Evolutionary conservation across 2,113 vertebrate species (phyloP).

Genomic region (Sorex araneus): DNA sequence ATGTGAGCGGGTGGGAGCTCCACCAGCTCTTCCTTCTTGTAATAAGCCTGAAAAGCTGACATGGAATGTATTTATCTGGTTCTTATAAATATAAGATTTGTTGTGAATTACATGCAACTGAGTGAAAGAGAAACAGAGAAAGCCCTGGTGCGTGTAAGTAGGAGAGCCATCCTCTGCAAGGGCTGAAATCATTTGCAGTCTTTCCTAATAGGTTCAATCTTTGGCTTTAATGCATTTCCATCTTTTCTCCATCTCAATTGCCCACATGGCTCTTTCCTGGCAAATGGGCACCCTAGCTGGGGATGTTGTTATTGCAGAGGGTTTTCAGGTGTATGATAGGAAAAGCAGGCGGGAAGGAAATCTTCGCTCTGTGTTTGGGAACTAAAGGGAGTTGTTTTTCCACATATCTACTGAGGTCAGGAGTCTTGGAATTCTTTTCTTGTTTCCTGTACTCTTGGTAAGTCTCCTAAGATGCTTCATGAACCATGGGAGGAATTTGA

Average conservation of each 20-base stretch:
- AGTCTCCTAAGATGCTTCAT: not conserved
- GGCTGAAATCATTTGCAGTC: slow-evolving; percentile 71
- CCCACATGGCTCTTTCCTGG: slow-evolving; percentile 13
- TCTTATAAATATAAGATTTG: slow-evolving; percentile 64
- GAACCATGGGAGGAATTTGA: not conserved
- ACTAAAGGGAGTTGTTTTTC: slow-evolving; percentile 40
- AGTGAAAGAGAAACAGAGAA: slow-evolving; percentile 16
- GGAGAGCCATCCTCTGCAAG: not conserved
- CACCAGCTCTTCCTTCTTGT: not conserved
- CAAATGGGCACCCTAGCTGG: not conserved
- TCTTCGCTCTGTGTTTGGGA: not conserved
- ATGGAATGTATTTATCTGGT: slow-evolving; percentile 69
- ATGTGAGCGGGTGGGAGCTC: not conserved
- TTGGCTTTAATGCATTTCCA: slow-evolving; percentile 53
- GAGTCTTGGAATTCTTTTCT: not conserved
- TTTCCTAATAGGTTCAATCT: slow-evolving; percentile 65
- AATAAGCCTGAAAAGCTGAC: slow-evolving; percentile 71
- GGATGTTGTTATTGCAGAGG: slow-evolving; percentile 23
- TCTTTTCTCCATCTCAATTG: not conserved
- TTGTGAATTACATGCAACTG: slow-evolving; percentile 56
- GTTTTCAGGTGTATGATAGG: slow-evolving; percentile 31
- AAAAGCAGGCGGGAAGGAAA: slow-evolving; percentile 10
- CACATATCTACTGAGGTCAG: not conserved
- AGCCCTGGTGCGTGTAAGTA: not conserved
- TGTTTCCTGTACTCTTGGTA: slow-evolving; percentile 54